These are phyloP conservation scores for Tinamus guttatus DNA, from an alignment of 2,113 vertebrate species.

Conservation along the genomic window DNA sequence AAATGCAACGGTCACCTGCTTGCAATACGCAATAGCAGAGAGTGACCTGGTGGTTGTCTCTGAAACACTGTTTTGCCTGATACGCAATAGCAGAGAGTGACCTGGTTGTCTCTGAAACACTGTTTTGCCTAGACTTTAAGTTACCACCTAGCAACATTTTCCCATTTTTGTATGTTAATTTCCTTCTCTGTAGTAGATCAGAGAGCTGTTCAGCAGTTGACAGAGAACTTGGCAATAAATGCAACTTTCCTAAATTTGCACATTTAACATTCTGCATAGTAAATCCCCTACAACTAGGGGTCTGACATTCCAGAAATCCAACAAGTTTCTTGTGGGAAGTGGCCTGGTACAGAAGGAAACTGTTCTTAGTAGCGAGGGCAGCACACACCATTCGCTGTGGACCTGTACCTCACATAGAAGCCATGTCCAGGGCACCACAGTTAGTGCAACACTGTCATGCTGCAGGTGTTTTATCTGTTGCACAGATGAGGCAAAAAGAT, in stretches of 20 bases:
- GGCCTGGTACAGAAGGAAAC: not conserved
- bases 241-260: not conserved
- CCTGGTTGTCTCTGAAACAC: not conserved
- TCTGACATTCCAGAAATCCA: not conserved
- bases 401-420: not conserved
- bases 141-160: not conserved
- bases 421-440: fast-evolving
- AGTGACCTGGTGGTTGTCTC: not conserved
- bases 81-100: not conserved
- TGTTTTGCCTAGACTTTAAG: not conserved
- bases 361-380: not conserved
- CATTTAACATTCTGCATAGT: not conserved
- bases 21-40: not conserved
- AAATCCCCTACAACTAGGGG: not conserved
- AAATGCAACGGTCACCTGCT: not conserved
- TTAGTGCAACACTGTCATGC: fast-evolving
- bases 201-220: not conserved
- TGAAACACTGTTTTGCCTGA: not conserved
- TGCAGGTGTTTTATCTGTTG: not conserved
- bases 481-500: not conserved
- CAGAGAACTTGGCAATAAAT: not conserved
- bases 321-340: not conserved
- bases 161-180: not conserved
- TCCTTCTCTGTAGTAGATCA: not conserved
- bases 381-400: not conserved